phyloP scores from a whole-genome alignment of 92 coral and sea anemone genomes.

The Porites cylindrica region DNA sequence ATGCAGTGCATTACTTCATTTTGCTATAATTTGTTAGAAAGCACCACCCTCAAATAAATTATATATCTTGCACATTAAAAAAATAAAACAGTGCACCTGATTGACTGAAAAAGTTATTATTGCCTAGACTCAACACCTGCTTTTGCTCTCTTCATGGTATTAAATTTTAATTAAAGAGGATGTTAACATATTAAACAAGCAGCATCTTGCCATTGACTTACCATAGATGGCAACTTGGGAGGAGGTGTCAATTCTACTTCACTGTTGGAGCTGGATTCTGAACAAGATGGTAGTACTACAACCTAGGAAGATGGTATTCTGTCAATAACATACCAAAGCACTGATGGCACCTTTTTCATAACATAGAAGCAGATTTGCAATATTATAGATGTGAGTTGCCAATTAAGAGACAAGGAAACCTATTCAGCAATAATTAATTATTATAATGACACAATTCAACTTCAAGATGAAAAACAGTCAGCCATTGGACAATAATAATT shows the following conservation, averaged over 20 bases:
- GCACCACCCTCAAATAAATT: too few relatives aligned
- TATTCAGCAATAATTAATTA: background rate
- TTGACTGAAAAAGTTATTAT: too few relatives aligned
- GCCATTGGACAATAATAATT: background rate
- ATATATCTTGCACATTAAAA: background rate
- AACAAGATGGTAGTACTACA: conserved; percentile 1
- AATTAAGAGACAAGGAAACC: background rate
- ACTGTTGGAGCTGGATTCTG: conserved; percentile 36
- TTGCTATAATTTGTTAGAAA: background rate
- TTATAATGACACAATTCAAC: background rate
- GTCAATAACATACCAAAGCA: conserved; percentile 29
- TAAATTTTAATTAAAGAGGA: background rate
- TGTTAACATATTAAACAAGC: background rate
- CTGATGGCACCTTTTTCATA: conserved; percentile 2
- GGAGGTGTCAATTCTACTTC: conserved; percentile 20
- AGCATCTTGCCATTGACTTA: conserved; percentile 5
- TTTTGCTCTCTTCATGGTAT: background rate
- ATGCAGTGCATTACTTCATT: background rate
- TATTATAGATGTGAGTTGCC: background rate
- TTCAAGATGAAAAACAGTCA: conserved; percentile 15
- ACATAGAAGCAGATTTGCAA: conserved; percentile 8
- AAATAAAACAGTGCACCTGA: background rate
- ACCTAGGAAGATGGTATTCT: conserved; percentile 10
- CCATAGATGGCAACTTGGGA: conserved; percentile 31
- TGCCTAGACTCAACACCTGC: background rate